Conservation (phyloP, 2,113 vertebrate genomes). For the Corydoras sp. region DNA sequence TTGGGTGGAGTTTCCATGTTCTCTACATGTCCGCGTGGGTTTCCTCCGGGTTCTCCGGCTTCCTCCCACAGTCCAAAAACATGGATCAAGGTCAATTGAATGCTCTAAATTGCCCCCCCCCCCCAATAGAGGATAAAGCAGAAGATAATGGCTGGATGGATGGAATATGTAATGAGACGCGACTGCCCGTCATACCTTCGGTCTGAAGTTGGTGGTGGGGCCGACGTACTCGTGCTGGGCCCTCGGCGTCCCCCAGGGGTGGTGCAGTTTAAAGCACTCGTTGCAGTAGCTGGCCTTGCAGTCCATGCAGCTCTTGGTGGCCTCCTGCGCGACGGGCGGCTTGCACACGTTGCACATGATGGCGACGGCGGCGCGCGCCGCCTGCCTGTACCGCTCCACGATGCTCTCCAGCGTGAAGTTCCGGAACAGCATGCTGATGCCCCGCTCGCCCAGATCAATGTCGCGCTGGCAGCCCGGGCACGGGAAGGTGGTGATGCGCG, state of each 20-base stretch:
- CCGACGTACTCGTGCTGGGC: constrained; percentile 95
- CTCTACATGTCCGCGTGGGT: too few species aligned
- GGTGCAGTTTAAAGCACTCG: constrained; percentile 92
- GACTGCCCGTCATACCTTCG: constrained; percentile 73
- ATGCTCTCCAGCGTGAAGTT: constrained; percentile 96
- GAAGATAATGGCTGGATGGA: too few species aligned
- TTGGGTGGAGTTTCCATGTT: too few species aligned
- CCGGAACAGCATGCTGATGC: constrained; percentile 90
- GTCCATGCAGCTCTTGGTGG: constrained; percentile 97
- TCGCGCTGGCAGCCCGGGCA: constrained; percentile 90
- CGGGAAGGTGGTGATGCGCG: constrained; percentile 77
- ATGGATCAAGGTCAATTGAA: too few species aligned
- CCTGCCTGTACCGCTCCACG: constrained; percentile 91
- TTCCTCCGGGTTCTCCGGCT: too few species aligned
- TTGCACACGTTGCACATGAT: constrained; percentile 95
- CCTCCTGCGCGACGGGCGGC: constrained; percentile 83
- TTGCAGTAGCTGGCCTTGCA: constrained; percentile 96
- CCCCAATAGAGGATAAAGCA: too few species aligned
- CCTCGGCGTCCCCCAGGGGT: constrained; percentile 91
- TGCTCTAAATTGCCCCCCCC: too few species aligned
- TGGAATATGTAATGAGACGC: too few species aligned
- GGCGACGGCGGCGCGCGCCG: constrained; percentile 84
- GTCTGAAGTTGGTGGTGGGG: constrained; percentile 92
- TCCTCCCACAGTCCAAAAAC: too few species aligned
- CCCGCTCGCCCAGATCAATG: constrained; percentile 91